These are phyloP conservation scores for Corapipo altera DNA, from an alignment of 2,113 vertebrate species.

Conservation along the genomic window DNA sequence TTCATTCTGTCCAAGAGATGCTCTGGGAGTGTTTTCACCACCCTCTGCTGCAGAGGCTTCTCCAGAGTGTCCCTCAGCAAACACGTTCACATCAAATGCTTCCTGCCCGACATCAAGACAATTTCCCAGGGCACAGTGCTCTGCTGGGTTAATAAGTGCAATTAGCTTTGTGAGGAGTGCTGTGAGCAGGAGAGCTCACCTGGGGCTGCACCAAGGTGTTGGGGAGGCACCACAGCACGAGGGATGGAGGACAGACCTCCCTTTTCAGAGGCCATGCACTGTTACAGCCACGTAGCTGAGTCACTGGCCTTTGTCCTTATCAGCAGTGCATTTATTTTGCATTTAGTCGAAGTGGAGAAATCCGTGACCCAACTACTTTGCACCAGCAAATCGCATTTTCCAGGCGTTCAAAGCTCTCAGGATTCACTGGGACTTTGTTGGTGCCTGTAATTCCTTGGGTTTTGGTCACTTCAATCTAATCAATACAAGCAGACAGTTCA, in stretches of 20 bases:
- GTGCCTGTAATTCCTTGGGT: background rate
- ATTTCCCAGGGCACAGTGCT: background rate
- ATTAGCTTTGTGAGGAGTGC: background rate
- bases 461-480: background rate
- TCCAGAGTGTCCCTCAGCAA: background rate
- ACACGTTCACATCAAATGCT: background rate
- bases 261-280: background rate
- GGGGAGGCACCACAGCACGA: accelerated
- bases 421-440: background rate
- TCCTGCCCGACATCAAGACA: accelerated
- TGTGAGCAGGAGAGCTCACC: background rate
- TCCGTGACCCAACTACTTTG: background rate
- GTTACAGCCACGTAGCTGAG: background rate
- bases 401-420: background rate
- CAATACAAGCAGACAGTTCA: background rate
- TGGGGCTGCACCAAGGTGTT: background rate
- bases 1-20: background rate
- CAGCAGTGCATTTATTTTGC: background rate
- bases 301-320: background rate
- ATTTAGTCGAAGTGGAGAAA: background rate
- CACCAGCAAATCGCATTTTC: background rate
- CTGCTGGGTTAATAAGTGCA: background rate
- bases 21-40: background rate
- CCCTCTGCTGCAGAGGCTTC: background rate
- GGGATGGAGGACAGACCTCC: background rate